Evolutionary conservation across 2,797 vertebrate species (phyloP).

Genomic region (Esox lucius): DNA sequence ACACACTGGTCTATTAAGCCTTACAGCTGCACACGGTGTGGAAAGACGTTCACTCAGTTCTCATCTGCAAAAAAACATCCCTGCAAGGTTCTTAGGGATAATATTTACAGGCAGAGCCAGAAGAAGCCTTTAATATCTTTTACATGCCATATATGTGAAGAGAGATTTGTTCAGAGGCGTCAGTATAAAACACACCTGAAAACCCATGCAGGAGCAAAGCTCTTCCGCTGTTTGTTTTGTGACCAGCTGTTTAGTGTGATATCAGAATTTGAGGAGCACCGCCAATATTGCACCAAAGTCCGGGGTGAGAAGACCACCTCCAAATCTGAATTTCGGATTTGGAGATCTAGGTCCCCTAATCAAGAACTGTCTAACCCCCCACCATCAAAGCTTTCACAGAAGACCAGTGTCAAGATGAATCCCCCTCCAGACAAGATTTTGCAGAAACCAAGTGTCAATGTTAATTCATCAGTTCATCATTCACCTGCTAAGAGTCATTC

Average conservation of each 20-base stretch:
- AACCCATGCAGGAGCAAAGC: conserved; percentile 68
- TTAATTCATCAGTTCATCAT: conserved; percentile 39
- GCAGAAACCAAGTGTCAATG: conserved; percentile 25
- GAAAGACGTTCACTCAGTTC: conserved; percentile 75
- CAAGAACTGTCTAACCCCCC: background rate
- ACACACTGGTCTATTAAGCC: conserved; percentile 79
- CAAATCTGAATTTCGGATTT: background rate
- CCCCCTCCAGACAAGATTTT: conserved; percentile 24
- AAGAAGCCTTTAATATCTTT: conserved; percentile 61
- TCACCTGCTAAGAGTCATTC: conserved; percentile 30
- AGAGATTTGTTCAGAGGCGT: conserved; percentile 62
- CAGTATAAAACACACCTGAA: conserved; percentile 76
- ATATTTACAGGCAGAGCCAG: conserved; percentile 16
- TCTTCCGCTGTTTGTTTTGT: conserved; percentile 69
- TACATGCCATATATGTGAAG: conserved; percentile 79
- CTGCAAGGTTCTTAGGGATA: conserved; percentile 36
- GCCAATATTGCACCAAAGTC: conserved; percentile 48
- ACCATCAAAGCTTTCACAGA: background rate
- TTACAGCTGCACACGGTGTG: conserved; percentile 74
- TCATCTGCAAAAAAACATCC: conserved; percentile 75
- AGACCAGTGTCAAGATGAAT: conserved; percentile 41
- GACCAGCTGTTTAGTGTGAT: conserved; percentile 70
- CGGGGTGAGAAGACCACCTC: conserved; percentile 34
- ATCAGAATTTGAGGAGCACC: conserved; percentile 69
- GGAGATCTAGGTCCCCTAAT: background rate